These are phyloP conservation scores for Octonoba sinensis DNA, from an alignment of 2,888 invertebrate genomes.

Conservation along the genomic window DNA sequence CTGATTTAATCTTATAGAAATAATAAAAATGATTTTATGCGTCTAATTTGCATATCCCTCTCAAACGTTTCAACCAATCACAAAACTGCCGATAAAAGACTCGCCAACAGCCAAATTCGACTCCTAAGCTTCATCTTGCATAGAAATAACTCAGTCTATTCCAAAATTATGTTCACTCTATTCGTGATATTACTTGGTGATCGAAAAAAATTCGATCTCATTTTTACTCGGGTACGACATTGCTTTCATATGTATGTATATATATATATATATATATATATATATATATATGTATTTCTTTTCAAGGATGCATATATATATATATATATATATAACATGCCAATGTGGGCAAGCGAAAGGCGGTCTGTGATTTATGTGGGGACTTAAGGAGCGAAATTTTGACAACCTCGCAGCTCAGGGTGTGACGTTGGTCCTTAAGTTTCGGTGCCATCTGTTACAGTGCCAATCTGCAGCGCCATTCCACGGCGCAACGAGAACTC, in stretches of 20 bases:
- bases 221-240: constrained; percentile 34
- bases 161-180: constrained; percentile 42
- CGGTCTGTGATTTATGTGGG: constrained; percentile 40
- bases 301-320: too few species aligned
- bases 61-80: too few species aligned
- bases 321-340: too few species aligned
- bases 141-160: constrained; percentile 31
- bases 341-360: neutral
- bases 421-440: constrained; percentile 47
- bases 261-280: too few species aligned
- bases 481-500: constrained; percentile 37
- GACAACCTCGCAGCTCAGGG: constrained; percentile 57
- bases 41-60: too few species aligned
- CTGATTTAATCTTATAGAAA: too few species aligned
- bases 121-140: constrained; percentile 7
- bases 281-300: too few species aligned
- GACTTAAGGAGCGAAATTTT: constrained; percentile 59
- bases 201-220: constrained; percentile 45
- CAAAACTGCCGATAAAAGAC: too few species aligned
- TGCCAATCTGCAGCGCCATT: constrained; percentile 51
- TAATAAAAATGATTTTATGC: too few species aligned
- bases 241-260: constrained; percentile 5
- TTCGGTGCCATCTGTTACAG: constrained; percentile 54
- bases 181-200: constrained; percentile 59
- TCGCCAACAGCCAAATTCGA: too few species aligned